Percentiles rank a stretch among this genome's conserved stretches.
Evolutionary conservation across 2,797 vertebrate species (phyloP).

Genomic region (Octomys mimax): DNA sequence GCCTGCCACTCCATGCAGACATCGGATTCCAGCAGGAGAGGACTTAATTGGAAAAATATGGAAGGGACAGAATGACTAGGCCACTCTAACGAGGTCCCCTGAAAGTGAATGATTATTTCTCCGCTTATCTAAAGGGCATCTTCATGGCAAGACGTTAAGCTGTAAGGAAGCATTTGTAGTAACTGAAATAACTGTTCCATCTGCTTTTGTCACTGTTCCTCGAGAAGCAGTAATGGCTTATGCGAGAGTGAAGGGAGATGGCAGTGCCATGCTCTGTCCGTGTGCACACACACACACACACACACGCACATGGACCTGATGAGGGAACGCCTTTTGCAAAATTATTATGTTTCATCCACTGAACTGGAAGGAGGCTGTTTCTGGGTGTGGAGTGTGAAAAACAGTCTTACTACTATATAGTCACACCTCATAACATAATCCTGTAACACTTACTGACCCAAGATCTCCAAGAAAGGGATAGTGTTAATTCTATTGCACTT

Average conservation of each 20-base stretch:
- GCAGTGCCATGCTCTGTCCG: not conserved
- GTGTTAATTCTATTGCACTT: constrained; percentile 83
- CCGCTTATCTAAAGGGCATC: constrained; percentile 59
- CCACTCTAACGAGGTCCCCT: constrained; percentile 46
- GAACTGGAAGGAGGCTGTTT: constrained; percentile 74
- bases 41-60: constrained; percentile 79
- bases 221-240: not conserved
- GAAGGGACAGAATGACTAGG: constrained; percentile 58
- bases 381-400: constrained; percentile 80
- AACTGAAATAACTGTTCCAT: not conserved
- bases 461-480: constrained; percentile 77
- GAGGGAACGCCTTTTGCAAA: constrained; percentile 31
- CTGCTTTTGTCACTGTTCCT: not conserved
- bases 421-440: constrained; percentile 84
- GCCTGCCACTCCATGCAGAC: constrained; percentile 71
- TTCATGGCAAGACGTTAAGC: not conserved
- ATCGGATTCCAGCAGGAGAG: constrained; percentile 71
- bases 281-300: not conserved
- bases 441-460: constrained; percentile 82
- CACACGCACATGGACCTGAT: constrained; percentile 3
- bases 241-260: not conserved
- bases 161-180: constrained; percentile 19
- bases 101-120: constrained; percentile 29
- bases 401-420: constrained; percentile 80
- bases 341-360: constrained; percentile 67